Evolutionary conservation across 2,888 invertebrate species (phyloP).

Genomic region (Cistogaster globosa): DNA sequence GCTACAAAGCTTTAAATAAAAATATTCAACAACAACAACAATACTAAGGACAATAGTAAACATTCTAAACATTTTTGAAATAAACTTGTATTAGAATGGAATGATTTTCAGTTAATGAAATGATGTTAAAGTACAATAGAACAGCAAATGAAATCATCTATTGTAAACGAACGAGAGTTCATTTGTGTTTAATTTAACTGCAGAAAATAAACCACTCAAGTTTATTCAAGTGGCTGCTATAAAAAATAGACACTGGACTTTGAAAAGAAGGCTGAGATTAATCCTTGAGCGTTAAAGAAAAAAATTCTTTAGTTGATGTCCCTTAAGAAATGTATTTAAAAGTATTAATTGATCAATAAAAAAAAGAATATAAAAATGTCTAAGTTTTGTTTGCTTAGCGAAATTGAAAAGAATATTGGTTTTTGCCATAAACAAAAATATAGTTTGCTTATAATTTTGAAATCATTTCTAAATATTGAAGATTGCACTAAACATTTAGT

Average conservation of each 20-base stretch:
- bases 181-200: constrained; percentile 32
- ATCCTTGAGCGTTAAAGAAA: too few species aligned
- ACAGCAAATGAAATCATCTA: constrained; percentile 32
- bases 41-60: constrained; percentile 64
- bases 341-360: too few species aligned
- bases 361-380: too few species aligned
- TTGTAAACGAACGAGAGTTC: constrained; percentile 6
- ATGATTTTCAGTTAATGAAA: constrained; percentile 51
- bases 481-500: too few species aligned
- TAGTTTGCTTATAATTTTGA: too few species aligned
- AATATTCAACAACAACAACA: constrained; percentile 40
- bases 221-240: constrained; percentile 35
- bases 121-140: constrained; percentile 16
- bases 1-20: constrained; percentile 75
- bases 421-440: too few species aligned
- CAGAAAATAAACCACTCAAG: constrained; percentile 26
- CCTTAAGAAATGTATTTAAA: too few species aligned
- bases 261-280: neutral
- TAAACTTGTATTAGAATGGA: constrained; percentile 50
- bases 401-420: too few species aligned
- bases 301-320: too few species aligned
- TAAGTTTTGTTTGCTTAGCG: too few species aligned
- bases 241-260: neutral
- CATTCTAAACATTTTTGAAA: constrained; percentile 65
- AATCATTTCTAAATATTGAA: too few species aligned